Percentiles rank a stretch among this genome's conserved stretches.
phyloP scores from a whole-genome alignment of 2,888 invertebrate species.

The Tiphia femorata region DNA sequence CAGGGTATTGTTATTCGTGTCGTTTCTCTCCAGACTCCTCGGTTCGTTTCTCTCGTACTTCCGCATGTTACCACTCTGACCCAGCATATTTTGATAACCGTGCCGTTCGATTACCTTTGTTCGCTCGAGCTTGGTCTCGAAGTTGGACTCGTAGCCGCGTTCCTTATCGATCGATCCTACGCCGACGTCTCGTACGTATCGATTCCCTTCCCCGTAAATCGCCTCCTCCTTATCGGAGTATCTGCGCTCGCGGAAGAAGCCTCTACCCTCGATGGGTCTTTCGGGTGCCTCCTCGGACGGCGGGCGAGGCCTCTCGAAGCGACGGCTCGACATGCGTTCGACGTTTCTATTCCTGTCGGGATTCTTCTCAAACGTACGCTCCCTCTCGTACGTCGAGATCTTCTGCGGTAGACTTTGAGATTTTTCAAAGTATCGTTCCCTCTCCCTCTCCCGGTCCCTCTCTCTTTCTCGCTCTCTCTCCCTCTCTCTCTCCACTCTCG shows the following conservation, averaged over 20 bases:
- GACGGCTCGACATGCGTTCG: constrained; percentile 52
- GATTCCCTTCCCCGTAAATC: constrained; percentile 60
- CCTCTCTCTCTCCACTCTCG: constrained; percentile 37
- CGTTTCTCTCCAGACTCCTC: constrained; percentile 51
- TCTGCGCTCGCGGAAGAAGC: constrained; percentile 51
- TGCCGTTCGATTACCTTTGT: constrained; percentile 60
- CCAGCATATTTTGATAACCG: constrained; percentile 30
- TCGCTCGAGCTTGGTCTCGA: constrained; percentile 65
- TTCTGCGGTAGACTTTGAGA: constrained; percentile 26
- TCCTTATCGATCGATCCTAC: constrained; percentile 60
- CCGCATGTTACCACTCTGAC: constrained; percentile 15
- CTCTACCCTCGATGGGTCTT: constrained; percentile 47
- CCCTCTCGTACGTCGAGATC: constrained; percentile 51
- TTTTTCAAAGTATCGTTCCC: constrained; percentile 49
- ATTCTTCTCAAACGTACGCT: constrained; percentile 59
- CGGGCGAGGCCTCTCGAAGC: constrained; percentile 62
- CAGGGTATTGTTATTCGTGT: constrained; percentile 62
- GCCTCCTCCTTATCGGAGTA: constrained; percentile 63
- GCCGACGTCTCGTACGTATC: constrained; percentile 32
- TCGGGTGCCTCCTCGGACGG: constrained; percentile 66
- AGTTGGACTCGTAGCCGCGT: constrained; percentile 66
- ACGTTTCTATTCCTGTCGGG: constrained; percentile 50
- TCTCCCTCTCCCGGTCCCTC: constrained; percentile 41
- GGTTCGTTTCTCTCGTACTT: constrained; percentile 30
- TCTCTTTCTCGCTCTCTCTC: constrained; percentile 48